phyloP scores from a whole-genome alignment of 2,888 invertebrate genomes.

The Polietes domitor region DNA sequence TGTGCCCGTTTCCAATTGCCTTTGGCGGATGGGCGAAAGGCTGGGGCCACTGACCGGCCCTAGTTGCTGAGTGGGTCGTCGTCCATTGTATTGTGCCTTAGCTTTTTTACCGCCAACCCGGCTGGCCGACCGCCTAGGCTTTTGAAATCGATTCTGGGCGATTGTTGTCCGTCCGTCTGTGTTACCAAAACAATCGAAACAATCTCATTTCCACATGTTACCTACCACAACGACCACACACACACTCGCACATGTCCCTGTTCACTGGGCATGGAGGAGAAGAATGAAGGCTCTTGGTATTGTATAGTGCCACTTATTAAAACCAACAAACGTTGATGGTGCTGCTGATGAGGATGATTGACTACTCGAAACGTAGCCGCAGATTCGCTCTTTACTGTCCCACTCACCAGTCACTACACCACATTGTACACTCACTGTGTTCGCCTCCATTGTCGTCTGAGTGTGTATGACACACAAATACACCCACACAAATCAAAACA shows the following conservation, averaged over 20 bases:
- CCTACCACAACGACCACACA: not conserved
- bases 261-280: no score
- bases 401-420: constrained; percentile 12
- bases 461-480: constrained; percentile 17
- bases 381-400: constrained; percentile 21
- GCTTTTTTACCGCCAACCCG: not conserved
- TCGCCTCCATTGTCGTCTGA: constrained; percentile 11
- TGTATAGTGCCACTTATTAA: constrained; percentile 55
- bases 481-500: not conserved
- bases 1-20: not conserved
- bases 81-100: not conserved
- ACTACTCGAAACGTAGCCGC: constrained; percentile 39
- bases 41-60: not conserved
- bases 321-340: constrained; percentile 49
- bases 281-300: constrained; percentile 48
- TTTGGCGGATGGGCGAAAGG: not conserved
- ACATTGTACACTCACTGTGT: no score
- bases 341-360: constrained; percentile 30
- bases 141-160: constrained; percentile 38
- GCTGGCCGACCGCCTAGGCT: not conserved
- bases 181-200: constrained; percentile 57
- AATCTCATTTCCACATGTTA: constrained; percentile 42
- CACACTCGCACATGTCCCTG: not conserved
- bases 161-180: constrained; percentile 38
- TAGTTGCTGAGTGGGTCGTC: not conserved